Percentiles rank a stretch among this genome's conserved stretches.
These are phyloP conservation scores for Nannoperca obscura DNA, from an alignment of 2,797 vertebrate genomes.

Conservation along the genomic window DNA sequence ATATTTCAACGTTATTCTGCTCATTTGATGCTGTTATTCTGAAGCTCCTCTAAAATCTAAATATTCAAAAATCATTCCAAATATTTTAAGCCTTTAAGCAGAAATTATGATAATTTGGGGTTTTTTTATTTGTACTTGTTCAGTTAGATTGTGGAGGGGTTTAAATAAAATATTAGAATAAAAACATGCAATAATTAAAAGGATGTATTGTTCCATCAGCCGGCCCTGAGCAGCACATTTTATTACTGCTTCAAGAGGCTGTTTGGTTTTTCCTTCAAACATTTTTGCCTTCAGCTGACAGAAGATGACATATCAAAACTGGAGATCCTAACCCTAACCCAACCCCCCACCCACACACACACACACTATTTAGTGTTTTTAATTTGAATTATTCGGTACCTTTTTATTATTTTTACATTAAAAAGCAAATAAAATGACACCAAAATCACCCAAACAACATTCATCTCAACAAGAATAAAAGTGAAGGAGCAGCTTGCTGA, in stretches of 20 bases:
- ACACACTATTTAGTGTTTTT: not conserved
- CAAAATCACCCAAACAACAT: no score
- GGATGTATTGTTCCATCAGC: not conserved
- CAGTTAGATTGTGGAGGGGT: not conserved
- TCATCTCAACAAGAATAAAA: not conserved
- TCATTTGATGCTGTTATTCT: not conserved
- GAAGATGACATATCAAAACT: no score
- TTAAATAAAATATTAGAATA: not conserved
- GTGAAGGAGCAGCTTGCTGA: slow-evolving; percentile 24
- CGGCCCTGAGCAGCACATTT: not conserved
- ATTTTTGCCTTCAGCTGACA: not conserved
- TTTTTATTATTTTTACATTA: not conserved
- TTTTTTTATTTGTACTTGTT: not conserved
- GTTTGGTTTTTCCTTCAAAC: not conserved
- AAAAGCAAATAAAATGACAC: not conserved
- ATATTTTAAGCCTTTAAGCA: not conserved
- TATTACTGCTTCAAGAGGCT: not conserved
- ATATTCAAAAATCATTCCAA: not conserved
- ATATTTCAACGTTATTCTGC: not conserved
- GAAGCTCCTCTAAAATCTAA: not conserved
- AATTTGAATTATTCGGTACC: not conserved
- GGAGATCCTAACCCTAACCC: no score
- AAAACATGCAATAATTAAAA: not conserved
- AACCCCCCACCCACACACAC: no score
- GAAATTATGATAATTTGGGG: no score